Conservation (phyloP, 2,888 invertebrate genomes). For the Myathropa florea region DNA sequence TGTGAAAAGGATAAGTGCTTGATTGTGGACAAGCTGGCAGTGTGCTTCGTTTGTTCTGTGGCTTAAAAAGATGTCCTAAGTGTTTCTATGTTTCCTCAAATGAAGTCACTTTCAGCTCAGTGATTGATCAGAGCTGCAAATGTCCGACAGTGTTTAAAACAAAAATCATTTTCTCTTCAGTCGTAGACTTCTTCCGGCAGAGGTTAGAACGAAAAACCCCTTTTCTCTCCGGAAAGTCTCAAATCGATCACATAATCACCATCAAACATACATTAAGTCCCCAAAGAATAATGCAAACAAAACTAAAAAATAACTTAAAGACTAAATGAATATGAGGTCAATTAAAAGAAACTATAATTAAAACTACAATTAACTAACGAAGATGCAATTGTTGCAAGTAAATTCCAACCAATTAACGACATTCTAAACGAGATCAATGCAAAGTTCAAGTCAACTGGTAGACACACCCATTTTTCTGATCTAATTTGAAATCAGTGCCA, state of each 20-base stretch:
- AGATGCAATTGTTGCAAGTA: neutral
- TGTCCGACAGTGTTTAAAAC: no score
- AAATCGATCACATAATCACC: neutral
- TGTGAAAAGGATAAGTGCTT: no score
- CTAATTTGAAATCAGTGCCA: slow-evolving; percentile 79
- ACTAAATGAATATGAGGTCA: slow-evolving; percentile 15
- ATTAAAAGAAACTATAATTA: neutral
- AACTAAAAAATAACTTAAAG: neutral
- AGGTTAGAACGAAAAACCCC: no score
- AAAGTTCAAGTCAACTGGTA: slow-evolving; percentile 72
- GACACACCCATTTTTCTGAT: slow-evolving; percentile 79
- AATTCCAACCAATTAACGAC: neutral
- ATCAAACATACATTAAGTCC: neutral
- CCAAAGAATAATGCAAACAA: slow-evolving; percentile 6
- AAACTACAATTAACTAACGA: neutral
- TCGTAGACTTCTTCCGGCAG: no score
- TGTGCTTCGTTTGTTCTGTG: no score
- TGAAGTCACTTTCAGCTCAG: no score
- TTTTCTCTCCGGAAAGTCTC: no score
- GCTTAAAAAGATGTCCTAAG: no score
- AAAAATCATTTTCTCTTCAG: no score
- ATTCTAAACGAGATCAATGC: slow-evolving; percentile 22
- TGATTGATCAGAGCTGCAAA: no score
- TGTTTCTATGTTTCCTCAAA: no score
- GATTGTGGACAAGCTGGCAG: no score